Evolutionary conservation across 2,888 invertebrate genomes (phyloP).

Genomic region (Rhodophaea formosa): DNA sequence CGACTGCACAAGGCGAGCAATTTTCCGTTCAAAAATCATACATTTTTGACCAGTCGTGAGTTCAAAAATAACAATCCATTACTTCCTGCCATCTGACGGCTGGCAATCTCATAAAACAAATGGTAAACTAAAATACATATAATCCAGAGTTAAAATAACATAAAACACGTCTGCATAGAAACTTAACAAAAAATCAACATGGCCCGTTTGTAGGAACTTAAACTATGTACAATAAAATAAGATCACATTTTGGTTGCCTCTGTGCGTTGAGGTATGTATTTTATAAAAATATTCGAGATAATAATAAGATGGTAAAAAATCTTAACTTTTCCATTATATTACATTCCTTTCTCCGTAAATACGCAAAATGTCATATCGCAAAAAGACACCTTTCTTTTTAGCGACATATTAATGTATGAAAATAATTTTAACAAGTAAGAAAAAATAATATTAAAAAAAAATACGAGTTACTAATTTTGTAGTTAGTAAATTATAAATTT

Average conservation of each 20-base stretch:
- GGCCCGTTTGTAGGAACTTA: slow-evolving; percentile 43
- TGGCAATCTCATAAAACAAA: background rate
- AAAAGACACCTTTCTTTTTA: background rate
- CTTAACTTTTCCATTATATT: too few relatives aligned
- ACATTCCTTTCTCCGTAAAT: background rate
- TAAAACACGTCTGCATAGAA: slow-evolving; percentile 30
- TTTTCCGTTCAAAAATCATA: too few relatives aligned
- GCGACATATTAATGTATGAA: too few relatives aligned
- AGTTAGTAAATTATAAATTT: too few relatives aligned
- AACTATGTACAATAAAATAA: slow-evolving; percentile 33
- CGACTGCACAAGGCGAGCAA: too few relatives aligned
- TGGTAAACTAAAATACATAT: slow-evolving; percentile 2
- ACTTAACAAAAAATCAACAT: slow-evolving; percentile 42
- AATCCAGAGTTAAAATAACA: slow-evolving; percentile 30
- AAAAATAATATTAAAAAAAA: too few relatives aligned
- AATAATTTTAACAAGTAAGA: too few relatives aligned
- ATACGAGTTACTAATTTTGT: too few relatives aligned
- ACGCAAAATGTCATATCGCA: background rate
- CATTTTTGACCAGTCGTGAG: too few relatives aligned
- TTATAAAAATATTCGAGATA: background rate
- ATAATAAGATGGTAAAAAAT: background rate
- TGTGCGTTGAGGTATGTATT: background rate
- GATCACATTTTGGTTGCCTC: slow-evolving; percentile 23
- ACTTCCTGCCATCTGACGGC: too few relatives aligned
- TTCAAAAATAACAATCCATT: too few relatives aligned